A percentile compares a stretch with the other conserved stretches of the same genome.
phyloP scores from a whole-genome alignment of 1,140 invertebrate genomes.

The Orchesella cincta region DNA sequence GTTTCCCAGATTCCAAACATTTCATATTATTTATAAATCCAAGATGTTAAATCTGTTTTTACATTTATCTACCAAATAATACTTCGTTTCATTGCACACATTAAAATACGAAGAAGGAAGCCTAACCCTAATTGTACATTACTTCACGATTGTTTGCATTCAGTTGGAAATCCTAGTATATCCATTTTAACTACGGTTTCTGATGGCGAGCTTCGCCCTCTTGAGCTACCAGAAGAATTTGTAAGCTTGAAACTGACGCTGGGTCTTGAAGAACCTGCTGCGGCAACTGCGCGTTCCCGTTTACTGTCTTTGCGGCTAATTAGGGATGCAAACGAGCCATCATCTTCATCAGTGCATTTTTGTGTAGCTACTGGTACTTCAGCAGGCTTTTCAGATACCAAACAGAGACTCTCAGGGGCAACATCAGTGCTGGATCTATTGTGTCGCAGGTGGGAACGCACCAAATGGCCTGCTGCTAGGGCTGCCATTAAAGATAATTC shows the following conservation, averaged over 20 bases:
- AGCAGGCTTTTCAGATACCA: neutral
- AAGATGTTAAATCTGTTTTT: no score
- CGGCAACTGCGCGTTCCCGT: neutral
- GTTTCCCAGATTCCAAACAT: no score
- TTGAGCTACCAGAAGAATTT: conserved; percentile 18
- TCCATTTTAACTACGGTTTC: conserved; percentile 33
- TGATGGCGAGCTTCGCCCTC: neutral
- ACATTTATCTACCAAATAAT: no score
- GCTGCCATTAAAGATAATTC: conserved; percentile 98
- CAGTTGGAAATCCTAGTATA: conserved; percentile 39
- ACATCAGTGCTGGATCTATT: conserved; percentile 64
- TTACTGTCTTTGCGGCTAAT: conserved; percentile 15
- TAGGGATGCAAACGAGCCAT: neutral
- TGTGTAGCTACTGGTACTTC: neutral
- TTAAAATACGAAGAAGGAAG: no score
- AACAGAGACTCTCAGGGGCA: neutral
- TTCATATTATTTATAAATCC: no score
- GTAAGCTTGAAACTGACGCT: conserved; percentile 30
- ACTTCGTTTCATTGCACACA: neutral
- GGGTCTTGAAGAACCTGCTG: conserved; percentile 12
- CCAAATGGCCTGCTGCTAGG: conserved; percentile 90
- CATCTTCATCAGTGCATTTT: neutral
- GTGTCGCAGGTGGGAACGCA: conserved; percentile 89
- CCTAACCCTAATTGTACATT: no score
- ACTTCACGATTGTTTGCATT: conserved; percentile 47